Base-by-base conservation (phyloP, 1,140 invertebrate genomes). In the Drosophila bifasciata region DNA sequence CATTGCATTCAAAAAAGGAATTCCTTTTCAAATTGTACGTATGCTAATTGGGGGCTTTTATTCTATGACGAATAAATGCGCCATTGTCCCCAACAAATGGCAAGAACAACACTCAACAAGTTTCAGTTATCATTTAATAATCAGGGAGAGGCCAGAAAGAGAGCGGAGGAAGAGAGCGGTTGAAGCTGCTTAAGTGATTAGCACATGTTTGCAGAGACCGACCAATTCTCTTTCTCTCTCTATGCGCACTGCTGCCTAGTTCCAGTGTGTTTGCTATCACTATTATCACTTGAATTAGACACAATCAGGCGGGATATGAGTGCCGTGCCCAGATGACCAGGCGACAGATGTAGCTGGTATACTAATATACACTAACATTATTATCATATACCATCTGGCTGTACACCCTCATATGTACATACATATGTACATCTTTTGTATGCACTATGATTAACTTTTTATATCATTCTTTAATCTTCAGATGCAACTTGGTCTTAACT, bases 241-340 rank as follows among this genome's bases (percentile, higher is more conserved):
- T 13, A 1, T 11, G 3, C 32, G 2, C 28, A 32, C 28, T 50
- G 40, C 25, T n/a, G 68, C 8, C 23, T 50, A 41, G 40, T 40
- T 32, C 19, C 40, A 50, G 21, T 32, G 49, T 68, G 49, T 68
- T 68, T 69, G 50, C 60, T 74, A 64, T 64, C 71, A 56, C 28
- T 41, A 74, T 75, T 75, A 75, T 75, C 71, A 75, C 71, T 67
- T 62, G 71, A 75, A 75, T 75, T 75, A 66, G 71, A 60, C 70
- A 53, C 70, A 75, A 75, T 55, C 70, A 50, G 39, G 52, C 3
- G 60, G 52, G 28, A 39, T 51, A 32, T 7, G 28, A 36, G 28
- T 17, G 36, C 16, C 45, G 50, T 32, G 16, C 55, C 23, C 19
- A 19, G 8, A 45, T 16, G 28, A 58, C 3, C 19, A 21, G 19